A percentile compares a stretch with the other conserved stretches of the same genome.
Conservation (phyloP, 2,888 invertebrate genomes). For the Zygaena filipendulae region DNA sequence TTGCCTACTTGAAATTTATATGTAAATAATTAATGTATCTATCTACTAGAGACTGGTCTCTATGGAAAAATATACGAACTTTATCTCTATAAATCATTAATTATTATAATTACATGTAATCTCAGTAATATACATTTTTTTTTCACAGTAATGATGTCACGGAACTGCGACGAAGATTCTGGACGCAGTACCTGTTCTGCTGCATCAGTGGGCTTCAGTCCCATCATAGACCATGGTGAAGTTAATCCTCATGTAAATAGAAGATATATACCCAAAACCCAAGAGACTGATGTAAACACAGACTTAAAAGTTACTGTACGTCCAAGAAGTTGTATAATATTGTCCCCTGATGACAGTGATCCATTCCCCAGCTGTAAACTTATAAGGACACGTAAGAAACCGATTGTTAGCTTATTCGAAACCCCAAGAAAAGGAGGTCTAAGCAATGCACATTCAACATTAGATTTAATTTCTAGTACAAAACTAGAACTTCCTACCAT, state of each 20-base stretch:
- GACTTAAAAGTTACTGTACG: conserved; percentile 57
- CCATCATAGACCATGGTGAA: conserved; percentile 30
- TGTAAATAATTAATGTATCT: too few relatives aligned
- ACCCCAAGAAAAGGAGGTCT: conserved; percentile 45
- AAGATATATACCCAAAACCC: conserved; percentile 24
- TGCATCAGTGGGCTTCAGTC: conserved; percentile 44
- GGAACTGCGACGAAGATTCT: conserved; percentile 56
- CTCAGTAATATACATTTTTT: conserved; percentile 10
- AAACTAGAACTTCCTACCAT: conserved; percentile 43
- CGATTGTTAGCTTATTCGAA: conserved; percentile 45
- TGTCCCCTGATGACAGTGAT: conserved; percentile 60
- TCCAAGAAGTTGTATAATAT: conserved; percentile 43
- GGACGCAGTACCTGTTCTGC: conserved; percentile 62
- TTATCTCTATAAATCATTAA: too few relatives aligned
- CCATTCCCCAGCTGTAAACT: conserved; percentile 54
- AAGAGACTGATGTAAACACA: conserved; percentile 58
- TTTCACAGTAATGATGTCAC: conserved; percentile 42
- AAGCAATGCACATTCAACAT: conserved; percentile 54
- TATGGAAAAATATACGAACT: too few relatives aligned
- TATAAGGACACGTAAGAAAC: conserved; percentile 34
- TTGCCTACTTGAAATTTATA: too few relatives aligned
- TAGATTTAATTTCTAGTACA: conserved; percentile 55
- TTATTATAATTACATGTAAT: too few relatives aligned
- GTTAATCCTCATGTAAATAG: neutral
- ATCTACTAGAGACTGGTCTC: too few relatives aligned